Conservation (phyloP, 2,888 invertebrate genomes). For the Cyaniris semiargus region DNA sequence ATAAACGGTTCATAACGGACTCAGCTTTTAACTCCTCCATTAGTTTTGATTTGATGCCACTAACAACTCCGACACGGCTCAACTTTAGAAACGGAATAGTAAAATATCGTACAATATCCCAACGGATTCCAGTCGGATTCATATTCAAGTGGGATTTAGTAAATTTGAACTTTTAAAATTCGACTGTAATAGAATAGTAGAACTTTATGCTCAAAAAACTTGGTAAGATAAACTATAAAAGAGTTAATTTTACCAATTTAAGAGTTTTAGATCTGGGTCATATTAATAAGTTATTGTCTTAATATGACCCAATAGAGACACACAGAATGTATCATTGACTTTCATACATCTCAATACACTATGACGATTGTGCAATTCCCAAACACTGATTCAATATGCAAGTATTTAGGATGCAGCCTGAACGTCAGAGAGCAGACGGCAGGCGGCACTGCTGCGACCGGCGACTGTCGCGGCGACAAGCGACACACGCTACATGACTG, state of each 20-base stretch:
- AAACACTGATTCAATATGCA: conserved; percentile 29
- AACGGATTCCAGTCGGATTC: neutral
- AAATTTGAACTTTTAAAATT: neutral
- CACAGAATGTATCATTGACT: neutral
- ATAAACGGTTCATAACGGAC: neutral
- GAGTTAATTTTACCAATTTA: too few relatives aligned
- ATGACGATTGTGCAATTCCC: neutral
- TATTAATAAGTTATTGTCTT: neutral
- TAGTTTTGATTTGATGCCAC: conserved; percentile 16
- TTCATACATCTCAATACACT: neutral
- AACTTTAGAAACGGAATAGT: conserved; percentile 25
- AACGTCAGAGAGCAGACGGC: conserved; percentile 41
- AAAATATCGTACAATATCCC: conserved; percentile 25
- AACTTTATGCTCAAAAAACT: neutral
- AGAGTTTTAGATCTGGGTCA: too few relatives aligned
- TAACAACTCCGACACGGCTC: neutral
- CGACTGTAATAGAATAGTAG: neutral
- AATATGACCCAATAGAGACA: neutral
- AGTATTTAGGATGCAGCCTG: conserved; percentile 39
- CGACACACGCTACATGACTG: conserved; percentile 50
- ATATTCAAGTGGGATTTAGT: conserved; percentile 32
- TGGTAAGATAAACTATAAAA: too few relatives aligned
- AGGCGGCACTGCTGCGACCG: conserved; percentile 23
- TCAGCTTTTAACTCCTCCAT: neutral
- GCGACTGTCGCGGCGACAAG: neutral